phyloP scores from a whole-genome alignment of 2,113 vertebrate species.

The Speoplatyrhinus poulsoni region DNA sequence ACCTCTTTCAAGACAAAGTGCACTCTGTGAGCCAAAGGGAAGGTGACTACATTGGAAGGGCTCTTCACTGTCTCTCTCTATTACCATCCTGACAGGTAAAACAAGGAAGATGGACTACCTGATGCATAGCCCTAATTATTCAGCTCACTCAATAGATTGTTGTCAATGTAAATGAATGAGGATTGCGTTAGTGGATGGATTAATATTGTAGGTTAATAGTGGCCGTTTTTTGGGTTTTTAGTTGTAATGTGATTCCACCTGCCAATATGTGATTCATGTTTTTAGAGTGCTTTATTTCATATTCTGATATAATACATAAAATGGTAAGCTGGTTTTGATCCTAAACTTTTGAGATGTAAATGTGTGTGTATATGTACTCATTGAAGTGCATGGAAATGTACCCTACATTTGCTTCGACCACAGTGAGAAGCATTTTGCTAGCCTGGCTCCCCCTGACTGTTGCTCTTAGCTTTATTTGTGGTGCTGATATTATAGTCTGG shows the following conservation, averaged over 20 bases:
- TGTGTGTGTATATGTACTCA: too few relatives aligned
- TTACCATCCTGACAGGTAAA: constrained; percentile 27
- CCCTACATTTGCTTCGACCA: too few relatives aligned
- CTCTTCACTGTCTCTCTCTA: constrained; percentile 42
- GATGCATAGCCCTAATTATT: constrained; percentile 14
- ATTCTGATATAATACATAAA: too few relatives aligned
- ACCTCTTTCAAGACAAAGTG: constrained; percentile 42
- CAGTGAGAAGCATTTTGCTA: too few relatives aligned
- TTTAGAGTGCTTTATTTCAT: neutral
- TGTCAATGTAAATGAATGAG: constrained; percentile 39
- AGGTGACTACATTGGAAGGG: constrained; percentile 55
- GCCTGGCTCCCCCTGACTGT: too few relatives aligned
- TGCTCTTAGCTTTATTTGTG: too few relatives aligned
- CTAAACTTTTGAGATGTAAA: too few relatives aligned
- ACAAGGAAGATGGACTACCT: constrained; percentile 33
- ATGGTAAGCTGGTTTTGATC: too few relatives aligned
- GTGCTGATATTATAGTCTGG: too few relatives aligned
- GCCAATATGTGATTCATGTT: neutral
- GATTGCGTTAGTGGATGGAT: constrained; percentile 19
- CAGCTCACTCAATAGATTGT: constrained; percentile 33
- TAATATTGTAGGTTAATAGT: constrained; percentile 22
- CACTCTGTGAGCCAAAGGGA: constrained; percentile 45
- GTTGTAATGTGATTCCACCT: constrained; percentile 4
- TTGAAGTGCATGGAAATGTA: too few relatives aligned
- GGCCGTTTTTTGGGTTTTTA: constrained; percentile 29